Evolutionary conservation across 2,113 vertebrate genomes (phyloP).

Genomic region (Menura novaehollandiae): DNA sequence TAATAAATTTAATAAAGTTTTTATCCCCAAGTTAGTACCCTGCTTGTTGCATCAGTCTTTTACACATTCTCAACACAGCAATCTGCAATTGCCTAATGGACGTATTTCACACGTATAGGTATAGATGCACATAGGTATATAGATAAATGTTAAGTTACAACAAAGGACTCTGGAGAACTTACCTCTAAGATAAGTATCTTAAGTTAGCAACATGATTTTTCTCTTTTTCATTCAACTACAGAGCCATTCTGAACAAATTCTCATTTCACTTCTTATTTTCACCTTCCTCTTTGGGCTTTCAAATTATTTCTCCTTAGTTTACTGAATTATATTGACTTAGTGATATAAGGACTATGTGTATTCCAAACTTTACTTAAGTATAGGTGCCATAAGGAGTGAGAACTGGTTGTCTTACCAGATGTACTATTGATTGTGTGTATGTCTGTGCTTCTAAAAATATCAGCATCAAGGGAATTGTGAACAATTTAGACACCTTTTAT

Average conservation of each 20-base stretch:
- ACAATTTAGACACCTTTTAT: background rate
- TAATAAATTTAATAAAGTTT: background rate
- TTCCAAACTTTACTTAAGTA: background rate
- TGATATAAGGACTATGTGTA: background rate
- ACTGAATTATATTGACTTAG: slow-evolving; percentile 17
- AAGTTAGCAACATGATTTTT: background rate
- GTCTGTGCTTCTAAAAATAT: slow-evolving; percentile 25
- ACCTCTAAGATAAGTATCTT: background rate
- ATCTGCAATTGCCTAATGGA: background rate
- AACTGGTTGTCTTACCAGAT: slow-evolving; percentile 38
- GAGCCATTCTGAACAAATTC: background rate
- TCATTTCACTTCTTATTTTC: background rate
- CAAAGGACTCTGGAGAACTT: background rate
- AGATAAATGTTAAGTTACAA: background rate
- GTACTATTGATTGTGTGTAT: slow-evolving; percentile 38
- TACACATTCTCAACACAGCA: background rate
- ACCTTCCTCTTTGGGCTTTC: background rate
- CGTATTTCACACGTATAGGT: too few species aligned
- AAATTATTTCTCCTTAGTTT: background rate
- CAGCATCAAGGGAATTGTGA: slow-evolving; percentile 4
- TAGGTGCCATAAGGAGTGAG: background rate
- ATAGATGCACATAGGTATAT: background rate
- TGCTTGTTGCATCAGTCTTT: background rate
- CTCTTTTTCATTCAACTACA: background rate
- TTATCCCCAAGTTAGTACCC: background rate